Evolutionary conservation across 92 coral and sea anemone species (phyloP), one percentile per base, ranked within the genome.

Genomic region (Epizoanthus scotinus): DNA sequence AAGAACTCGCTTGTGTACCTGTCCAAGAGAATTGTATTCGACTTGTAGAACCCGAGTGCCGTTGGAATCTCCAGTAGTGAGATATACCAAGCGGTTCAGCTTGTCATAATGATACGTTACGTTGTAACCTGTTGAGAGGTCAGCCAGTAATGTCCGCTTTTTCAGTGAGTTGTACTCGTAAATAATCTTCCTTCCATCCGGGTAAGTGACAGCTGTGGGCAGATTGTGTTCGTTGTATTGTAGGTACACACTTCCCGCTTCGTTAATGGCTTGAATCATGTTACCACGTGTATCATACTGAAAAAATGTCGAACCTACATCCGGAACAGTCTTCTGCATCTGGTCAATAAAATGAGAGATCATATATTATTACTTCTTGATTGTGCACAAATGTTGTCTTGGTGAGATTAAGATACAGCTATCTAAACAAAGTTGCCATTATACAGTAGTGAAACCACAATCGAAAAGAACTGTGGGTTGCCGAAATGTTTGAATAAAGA

Each of bases 221-320:
- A 79, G 50, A 60, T 85, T 87, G 34, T 86, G 82, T 9, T 67
- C 59, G 73, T 89, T 84, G 72, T 86, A 91, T 18, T 38, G 85
- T 61, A 89, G 28, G 10, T 49, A 67, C 52, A 91, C 75, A 50
- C 83, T 70, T 17, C 96, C 96, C 24, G 62, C 63, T 19, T 84
- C 75, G 71, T 91, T 91, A 25, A 84, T 86, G 19, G 89, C 91
- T 85, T 79, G 87, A 42, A 89, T 78, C 55, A 91, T 83, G 20
- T 84, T 86, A n/a, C 96, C 96, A 31, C 67, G 65, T 50, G 60
- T 63, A 67, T 91, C 87, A 24, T 82, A 87, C 44, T 82, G 80
- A 53, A 90, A 89, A 63, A 84, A 86, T 21, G 91, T 84, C 26
- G 85, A 72, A 55, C 93, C 89, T 28, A 84, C 67, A 73, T 74